These are phyloP conservation scores for Planiliza haematocheilus DNA, from an alignment of 2,113 vertebrate species.

Conservation along the genomic window DNA sequence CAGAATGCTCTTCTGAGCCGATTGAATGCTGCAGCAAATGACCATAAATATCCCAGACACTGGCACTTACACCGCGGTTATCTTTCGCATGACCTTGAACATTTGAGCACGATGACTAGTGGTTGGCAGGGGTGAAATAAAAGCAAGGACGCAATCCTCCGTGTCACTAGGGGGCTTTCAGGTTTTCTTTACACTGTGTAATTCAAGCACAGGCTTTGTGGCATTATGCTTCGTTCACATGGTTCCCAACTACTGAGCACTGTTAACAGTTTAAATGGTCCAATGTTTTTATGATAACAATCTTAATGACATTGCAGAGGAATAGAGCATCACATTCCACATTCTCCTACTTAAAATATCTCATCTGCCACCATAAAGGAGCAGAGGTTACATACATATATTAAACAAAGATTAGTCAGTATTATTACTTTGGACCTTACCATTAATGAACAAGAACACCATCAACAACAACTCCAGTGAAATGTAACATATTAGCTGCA, in stretches of 20 bases:
- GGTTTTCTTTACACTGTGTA: background rate
- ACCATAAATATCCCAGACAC: background rate
- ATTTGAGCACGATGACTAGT: constrained; percentile 5
- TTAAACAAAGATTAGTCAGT: too few species aligned
- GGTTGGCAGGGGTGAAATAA: background rate
- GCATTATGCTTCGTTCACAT: constrained; percentile 17
- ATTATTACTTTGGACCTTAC: too few species aligned
- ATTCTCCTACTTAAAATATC: background rate
- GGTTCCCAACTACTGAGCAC: background rate
- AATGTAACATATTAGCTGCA: constrained; percentile 6
- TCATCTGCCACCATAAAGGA: background rate
- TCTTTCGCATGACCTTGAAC: constrained; percentile 14
- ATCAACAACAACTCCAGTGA: background rate
- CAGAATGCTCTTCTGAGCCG: background rate
- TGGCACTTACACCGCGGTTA: background rate
- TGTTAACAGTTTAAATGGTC: too few species aligned
- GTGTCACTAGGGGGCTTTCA: background rate
- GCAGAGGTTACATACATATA: too few species aligned
- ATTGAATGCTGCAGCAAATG: constrained; percentile 25
- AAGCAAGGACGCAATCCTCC: background rate
- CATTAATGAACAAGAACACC: too few species aligned
- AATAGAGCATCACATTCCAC: background rate
- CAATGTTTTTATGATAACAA: constrained; percentile 1
- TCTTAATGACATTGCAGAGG: constrained; percentile 3
- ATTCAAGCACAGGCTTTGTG: constrained; percentile 5